These are phyloP conservation scores for Hyposoter dolosus DNA, from an alignment of 2,888 invertebrate species.

Conservation along the genomic window DNA sequence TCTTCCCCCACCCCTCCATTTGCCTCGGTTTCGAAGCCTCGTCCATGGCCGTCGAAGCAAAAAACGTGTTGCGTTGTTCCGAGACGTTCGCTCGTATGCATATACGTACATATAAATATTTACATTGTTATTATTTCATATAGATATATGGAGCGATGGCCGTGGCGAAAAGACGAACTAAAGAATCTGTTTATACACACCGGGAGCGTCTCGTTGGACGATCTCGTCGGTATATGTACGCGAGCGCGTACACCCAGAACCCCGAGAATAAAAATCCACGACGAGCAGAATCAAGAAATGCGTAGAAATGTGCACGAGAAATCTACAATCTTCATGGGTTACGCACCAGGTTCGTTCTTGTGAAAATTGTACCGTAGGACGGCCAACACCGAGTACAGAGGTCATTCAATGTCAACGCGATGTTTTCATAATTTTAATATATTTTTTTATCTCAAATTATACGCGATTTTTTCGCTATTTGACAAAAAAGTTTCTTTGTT, in stretches of 20 bases:
- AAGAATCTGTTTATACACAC: not conserved
- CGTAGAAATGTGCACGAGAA: constrained; percentile 46
- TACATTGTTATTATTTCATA: constrained; percentile 2
- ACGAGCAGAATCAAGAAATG: constrained; percentile 36
- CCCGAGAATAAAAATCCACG: constrained; percentile 55
- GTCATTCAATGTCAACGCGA: not conserved
- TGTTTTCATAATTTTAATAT: no score
- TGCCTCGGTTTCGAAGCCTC: not conserved
- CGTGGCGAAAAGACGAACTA: not conserved
- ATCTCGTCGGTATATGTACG: not conserved
- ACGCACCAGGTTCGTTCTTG: constrained; percentile 57
- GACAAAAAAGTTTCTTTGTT: no score
- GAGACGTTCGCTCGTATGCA: not conserved
- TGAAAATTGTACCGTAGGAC: constrained; percentile 2
- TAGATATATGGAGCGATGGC: constrained; percentile 5
- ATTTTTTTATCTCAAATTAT: no score
- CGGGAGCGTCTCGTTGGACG: constrained; percentile 20
- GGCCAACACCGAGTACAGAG: not conserved
- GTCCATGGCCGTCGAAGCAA: not conserved
- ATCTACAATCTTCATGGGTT: constrained; percentile 69
- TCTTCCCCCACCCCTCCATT: not conserved
- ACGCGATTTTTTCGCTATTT: no score
- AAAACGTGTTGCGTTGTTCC: not conserved
- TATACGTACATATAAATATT: not conserved
- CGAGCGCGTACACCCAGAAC: constrained; percentile 19